A percentile compares a stretch with the other conserved stretches of the same genome.
Conservation (phyloP, 2,113 vertebrate genomes). For the Bufo bufo region DNA sequence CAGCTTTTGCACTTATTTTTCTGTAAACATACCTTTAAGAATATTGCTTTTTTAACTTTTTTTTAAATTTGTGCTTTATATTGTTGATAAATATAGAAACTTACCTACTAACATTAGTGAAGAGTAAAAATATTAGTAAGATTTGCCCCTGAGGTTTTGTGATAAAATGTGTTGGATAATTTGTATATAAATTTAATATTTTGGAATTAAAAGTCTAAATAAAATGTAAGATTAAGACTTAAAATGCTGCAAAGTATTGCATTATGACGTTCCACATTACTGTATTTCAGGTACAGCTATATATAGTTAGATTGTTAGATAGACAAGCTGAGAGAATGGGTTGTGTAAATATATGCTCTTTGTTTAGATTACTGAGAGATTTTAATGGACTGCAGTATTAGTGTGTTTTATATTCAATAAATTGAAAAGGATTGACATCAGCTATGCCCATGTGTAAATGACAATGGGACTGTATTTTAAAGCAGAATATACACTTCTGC, state of each 20-base stretch:
- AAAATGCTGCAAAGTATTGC: not conserved
- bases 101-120: too few relatives aligned
- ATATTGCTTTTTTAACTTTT: too few relatives aligned
- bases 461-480: not conserved
- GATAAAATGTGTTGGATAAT: too few relatives aligned
- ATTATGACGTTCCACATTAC: not conserved
- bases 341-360: not conserved
- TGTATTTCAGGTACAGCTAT: not conserved
- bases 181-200: too few relatives aligned
- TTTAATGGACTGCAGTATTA: not conserved
- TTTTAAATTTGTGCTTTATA: too few relatives aligned
- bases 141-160: too few relatives aligned
- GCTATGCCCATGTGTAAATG: slow-evolving; percentile 4
- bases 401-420: not conserved
- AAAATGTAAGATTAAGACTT: not conserved
- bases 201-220: too few relatives aligned
- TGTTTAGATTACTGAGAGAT: not conserved
- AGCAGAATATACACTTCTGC: not conserved
- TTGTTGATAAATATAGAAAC: too few relatives aligned
- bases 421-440: slow-evolving; percentile 11
- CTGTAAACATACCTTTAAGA: too few relatives aligned
- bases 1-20: too few relatives aligned
- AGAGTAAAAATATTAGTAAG: too few relatives aligned
- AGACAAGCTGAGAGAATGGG: not conserved
- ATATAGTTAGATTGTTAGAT: not conserved